Conservation (phyloP, 2,797 vertebrate genomes). For the Microcaecilia unicolor region DNA sequence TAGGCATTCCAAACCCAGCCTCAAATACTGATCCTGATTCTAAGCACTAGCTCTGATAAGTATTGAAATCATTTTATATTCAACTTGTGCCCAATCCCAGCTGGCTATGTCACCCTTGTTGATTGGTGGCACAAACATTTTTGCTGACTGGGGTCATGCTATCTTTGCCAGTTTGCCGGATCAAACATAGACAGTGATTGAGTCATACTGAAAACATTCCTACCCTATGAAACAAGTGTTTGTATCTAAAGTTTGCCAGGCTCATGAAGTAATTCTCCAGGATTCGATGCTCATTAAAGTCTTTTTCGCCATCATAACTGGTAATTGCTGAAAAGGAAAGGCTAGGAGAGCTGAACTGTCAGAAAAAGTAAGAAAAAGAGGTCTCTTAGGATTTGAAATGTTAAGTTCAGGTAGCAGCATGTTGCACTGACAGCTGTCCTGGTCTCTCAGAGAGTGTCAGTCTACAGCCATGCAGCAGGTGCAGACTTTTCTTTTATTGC, state of each 20-base stretch:
- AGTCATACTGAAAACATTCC: conserved; percentile 77
- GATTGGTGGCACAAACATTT: conserved; percentile 77
- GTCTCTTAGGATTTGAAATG: conserved; percentile 31
- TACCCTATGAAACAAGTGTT: conserved; percentile 68
- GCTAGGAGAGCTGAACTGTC: conserved; percentile 38
- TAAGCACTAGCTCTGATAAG: conserved; percentile 53
- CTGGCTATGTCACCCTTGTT: conserved; percentile 66
- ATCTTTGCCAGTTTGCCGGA: conserved; percentile 90
- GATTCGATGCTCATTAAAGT: conserved; percentile 57
- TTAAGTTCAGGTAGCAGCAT: conserved; percentile 61
- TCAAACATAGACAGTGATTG: conserved; percentile 67
- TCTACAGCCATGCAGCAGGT: conserved; percentile 61
- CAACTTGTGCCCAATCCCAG: conserved; percentile 50
- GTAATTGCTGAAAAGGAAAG: conserved; percentile 32
- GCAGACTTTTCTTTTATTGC: conserved; percentile 54
- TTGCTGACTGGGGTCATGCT: conserved; percentile 87
- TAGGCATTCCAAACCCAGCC: too few species aligned
- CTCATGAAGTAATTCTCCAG: conserved; percentile 57
- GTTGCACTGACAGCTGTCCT: conserved; percentile 57
- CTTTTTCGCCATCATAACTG: conserved; percentile 39
- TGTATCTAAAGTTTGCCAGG: conserved; percentile 67
- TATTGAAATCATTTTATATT: conserved; percentile 59
- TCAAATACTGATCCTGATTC: conserved; percentile 31
- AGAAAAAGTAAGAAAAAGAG: conserved; percentile 44
- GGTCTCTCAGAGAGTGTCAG: conserved; percentile 53